Evolutionary conservation across 2,113 vertebrate genomes (phyloP).

Genomic region (Melozone crissalis): DNA sequence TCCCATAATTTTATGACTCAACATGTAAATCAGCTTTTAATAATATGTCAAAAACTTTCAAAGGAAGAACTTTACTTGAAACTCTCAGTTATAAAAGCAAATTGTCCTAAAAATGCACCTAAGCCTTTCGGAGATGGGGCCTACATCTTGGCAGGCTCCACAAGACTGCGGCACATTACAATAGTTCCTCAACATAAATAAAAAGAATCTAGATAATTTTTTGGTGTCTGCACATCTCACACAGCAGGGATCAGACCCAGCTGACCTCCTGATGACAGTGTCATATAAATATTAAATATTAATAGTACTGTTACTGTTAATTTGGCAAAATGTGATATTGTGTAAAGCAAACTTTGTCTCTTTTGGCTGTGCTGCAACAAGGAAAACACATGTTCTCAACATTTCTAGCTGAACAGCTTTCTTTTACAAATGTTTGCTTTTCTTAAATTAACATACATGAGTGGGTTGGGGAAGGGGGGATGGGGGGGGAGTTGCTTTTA

Average conservation of each 20-base stretch:
- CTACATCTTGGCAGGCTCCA: not conserved
- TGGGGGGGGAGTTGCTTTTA: not conserved
- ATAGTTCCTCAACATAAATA: not conserved
- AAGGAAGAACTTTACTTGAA: not conserved
- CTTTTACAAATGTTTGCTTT: constrained; percentile 36
- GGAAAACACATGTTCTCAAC: constrained; percentile 31
- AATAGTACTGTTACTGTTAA: constrained; percentile 25
- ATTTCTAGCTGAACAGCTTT: constrained; percentile 23
- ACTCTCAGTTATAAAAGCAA: not conserved
- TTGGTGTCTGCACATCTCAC: not conserved
- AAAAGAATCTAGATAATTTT: not conserved
- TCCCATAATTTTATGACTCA: not conserved
- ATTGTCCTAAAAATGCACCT: not conserved
- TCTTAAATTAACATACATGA: constrained; percentile 7
- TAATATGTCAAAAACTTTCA: not conserved
- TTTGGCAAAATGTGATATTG: constrained; percentile 37
- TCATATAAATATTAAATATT: constrained; percentile 44
- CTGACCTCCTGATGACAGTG: not conserved
- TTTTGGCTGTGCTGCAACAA: constrained; percentile 28
- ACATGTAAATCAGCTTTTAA: not conserved
- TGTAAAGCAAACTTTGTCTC: constrained; percentile 20
- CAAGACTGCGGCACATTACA: not conserved
- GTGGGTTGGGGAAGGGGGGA: not conserved
- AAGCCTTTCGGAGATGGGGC: not conserved
- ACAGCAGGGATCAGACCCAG: not conserved